Conservation (phyloP, 2,888 invertebrate species). For the Poecilobothrus nobilitatus region DNA sequence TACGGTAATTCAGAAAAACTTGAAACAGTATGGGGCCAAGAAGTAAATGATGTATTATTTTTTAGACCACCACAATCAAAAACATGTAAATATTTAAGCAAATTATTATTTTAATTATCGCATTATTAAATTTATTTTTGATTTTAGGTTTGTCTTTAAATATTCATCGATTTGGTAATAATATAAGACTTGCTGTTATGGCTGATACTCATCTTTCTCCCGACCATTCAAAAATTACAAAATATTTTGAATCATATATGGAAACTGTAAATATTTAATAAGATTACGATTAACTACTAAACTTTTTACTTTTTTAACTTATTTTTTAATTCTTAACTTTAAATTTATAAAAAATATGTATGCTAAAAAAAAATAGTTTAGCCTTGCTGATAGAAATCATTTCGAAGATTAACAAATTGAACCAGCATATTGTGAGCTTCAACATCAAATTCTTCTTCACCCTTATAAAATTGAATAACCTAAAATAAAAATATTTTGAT, state of each 20-base stretch:
- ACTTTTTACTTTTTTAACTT: too few relatives aligned
- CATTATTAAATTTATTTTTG: neutral
- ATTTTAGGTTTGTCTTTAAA: slow-evolving; percentile 36
- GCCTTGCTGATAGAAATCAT: slow-evolving; percentile 25
- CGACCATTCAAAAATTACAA: slow-evolving; percentile 36
- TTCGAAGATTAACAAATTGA: slow-evolving; percentile 34
- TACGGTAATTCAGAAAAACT: slow-evolving; percentile 36
- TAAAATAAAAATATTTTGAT: slow-evolving; percentile 21
- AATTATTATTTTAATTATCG: too few relatives aligned
- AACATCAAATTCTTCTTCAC: slow-evolving; percentile 36
- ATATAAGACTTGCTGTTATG: slow-evolving; percentile 39
- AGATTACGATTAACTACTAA: neutral
- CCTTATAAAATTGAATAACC: slow-evolving; percentile 36
- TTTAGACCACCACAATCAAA: slow-evolving; percentile 43
- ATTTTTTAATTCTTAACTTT: neutral
- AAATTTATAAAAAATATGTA: neutral
- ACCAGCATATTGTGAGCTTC: slow-evolving; percentile 40
- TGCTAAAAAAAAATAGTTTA: neutral
- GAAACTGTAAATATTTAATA: slow-evolving; percentile 28
- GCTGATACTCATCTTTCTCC: slow-evolving; percentile 41
- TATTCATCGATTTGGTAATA: slow-evolving; percentile 40
- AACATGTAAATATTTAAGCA: slow-evolving; percentile 39
- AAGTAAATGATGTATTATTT: slow-evolving; percentile 37
- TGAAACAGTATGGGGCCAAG: slow-evolving; percentile 38
- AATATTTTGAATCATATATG: slow-evolving; percentile 38